A percentile compares a stretch with the other conserved stretches of the same genome.
These are phyloP conservation scores for Ivindomyrus marchei DNA, from an alignment of 2,113 vertebrate species.

Conservation along the genomic window DNA sequence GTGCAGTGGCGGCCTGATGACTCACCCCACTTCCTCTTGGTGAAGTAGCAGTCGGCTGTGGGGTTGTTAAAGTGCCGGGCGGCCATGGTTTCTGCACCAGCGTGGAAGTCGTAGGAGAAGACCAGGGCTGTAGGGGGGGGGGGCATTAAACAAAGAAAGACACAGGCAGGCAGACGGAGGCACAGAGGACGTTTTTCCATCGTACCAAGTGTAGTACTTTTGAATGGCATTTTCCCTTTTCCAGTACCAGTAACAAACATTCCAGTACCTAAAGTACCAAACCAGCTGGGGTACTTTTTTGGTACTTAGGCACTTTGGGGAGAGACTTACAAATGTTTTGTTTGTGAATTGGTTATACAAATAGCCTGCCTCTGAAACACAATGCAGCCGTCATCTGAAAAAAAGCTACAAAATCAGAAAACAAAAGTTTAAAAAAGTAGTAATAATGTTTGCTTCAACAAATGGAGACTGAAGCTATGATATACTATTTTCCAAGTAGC, in stretches of 20 bases:
- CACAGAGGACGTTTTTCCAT: background rate
- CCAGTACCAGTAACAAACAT: background rate
- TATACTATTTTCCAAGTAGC: background rate
- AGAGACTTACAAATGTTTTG: background rate
- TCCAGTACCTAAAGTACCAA: background rate
- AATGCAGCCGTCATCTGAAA: background rate
- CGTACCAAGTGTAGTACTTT: background rate
- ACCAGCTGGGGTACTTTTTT: background rate
- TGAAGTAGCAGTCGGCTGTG: slow-evolving; percentile 90
- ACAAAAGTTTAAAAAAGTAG: background rate
- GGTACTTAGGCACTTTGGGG: background rate
- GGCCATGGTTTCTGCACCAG: slow-evolving; percentile 97
- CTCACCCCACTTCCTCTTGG: slow-evolving; percentile 99
- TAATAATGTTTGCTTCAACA: background rate
- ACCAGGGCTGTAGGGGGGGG: slow-evolving; percentile 74
- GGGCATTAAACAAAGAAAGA: background rate
- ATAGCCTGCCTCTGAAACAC: background rate
- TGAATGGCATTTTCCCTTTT: background rate
- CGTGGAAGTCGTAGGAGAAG: slow-evolving; percentile 98
- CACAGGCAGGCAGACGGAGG: background rate
- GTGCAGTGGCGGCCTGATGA: background rate
- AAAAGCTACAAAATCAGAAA: background rate
- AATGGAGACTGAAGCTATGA: background rate
- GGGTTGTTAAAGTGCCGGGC: slow-evolving; percentile 97
- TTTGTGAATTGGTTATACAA: background rate